Percentiles rank a stretch among this genome's conserved stretches.
Evolutionary conservation across 2,797 vertebrate genomes (phyloP).

Genomic region (Gallinago nigripennis): DNA sequence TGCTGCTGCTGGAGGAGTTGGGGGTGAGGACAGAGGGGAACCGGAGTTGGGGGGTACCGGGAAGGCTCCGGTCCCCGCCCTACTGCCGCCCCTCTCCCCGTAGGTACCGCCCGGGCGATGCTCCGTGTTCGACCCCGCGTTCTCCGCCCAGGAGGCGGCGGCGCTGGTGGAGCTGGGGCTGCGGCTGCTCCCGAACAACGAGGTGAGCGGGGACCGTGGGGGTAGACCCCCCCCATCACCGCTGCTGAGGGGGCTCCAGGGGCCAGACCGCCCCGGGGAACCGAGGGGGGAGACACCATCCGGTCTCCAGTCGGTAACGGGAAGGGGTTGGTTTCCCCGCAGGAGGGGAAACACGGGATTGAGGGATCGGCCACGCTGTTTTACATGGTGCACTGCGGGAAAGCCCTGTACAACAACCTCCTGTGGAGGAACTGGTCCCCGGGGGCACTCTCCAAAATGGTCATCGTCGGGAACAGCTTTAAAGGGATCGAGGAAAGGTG

Average conservation of each 20-base stretch:
- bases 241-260: not conserved
- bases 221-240: not conserved
- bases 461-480: conserved; percentile 93
- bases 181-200: conserved; percentile 85
- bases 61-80: not conserved
- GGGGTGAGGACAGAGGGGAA: conserved; percentile 72
- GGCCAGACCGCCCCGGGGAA: not conserved
- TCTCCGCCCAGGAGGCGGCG: conserved; percentile 78
- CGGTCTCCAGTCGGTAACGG: not conserved
- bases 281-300: too few relatives aligned
- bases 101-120: conserved; percentile 83
- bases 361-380: conserved; percentile 81
- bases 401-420: conserved; percentile 95
- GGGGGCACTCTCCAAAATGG: conserved; percentile 74
- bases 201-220: conserved; percentile 75
- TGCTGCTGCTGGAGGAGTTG: conserved; percentile 85
- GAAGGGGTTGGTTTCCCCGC: accelerated
- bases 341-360: conserved; percentile 87
- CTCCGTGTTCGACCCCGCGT: conserved; percentile 87
- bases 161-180: conserved; percentile 82
- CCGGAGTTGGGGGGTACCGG: not conserved
- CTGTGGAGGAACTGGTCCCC: conserved; percentile 93
- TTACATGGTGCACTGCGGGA: conserved; percentile 95
- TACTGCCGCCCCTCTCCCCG: not conserved
- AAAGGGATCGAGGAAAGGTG: conserved; percentile 87